Conservation (phyloP, 2,797 vertebrate genomes). For the Corythornis leucogaster region DNA sequence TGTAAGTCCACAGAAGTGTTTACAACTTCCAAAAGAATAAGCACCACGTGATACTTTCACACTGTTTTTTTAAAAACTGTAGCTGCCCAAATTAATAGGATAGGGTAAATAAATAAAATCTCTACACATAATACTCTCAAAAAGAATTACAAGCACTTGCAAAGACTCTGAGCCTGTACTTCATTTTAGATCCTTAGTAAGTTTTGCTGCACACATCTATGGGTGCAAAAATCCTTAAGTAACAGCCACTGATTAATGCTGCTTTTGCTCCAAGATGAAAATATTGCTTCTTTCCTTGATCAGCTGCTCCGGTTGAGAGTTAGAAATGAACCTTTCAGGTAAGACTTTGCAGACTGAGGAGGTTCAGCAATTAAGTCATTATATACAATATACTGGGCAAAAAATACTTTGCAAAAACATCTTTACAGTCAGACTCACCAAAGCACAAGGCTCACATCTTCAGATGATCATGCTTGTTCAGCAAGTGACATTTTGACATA, state of each 20-base stretch:
- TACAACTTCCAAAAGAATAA: neutral
- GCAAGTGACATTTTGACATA: neutral
- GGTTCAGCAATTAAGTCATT: neutral
- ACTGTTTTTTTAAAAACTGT: neutral
- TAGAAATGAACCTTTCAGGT: neutral
- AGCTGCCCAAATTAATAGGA: neutral
- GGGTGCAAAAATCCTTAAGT: neutral
- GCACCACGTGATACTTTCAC: neutral
- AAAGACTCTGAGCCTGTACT: neutral
- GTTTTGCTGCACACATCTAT: neutral
- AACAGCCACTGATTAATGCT: neutral
- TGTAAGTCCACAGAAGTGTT: neutral
- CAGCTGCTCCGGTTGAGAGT: neutral
- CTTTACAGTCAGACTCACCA: neutral
- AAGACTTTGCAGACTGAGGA: neutral
- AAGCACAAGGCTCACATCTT: constrained; percentile 10
- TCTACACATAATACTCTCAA: neutral
- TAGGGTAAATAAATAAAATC: neutral
- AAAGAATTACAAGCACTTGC: neutral
- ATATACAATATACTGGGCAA: neutral
- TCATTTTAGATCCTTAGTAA: neutral
- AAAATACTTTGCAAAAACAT: neutral
- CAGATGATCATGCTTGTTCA: neutral
- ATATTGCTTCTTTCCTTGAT: constrained; percentile 12
- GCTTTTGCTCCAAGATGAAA: neutral